Base-by-base conservation (phyloP, 92 coral and sea anemone species). In the Epizoanthus ramosus region DNA sequence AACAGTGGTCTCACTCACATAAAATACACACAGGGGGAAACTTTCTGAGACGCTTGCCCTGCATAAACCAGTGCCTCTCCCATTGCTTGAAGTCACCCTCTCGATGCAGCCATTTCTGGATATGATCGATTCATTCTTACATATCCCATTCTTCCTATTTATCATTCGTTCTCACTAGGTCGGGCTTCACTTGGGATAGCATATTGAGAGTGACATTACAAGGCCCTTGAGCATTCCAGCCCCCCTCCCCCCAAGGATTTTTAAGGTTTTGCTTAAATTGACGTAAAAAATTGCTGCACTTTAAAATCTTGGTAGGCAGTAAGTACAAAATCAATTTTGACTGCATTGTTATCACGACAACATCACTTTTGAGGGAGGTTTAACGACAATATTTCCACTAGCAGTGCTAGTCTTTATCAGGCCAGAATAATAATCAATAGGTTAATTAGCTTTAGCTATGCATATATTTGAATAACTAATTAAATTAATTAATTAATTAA, bases 141-240 rank as follows among this genome's bases (percentile, higher is more conserved):
- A 86, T 86, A 59, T 61, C 65, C 90, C 93, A 83, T 22, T 86
- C 88, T 79, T 86, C 90, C 93, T 90, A 90, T 61, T 83, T 61
- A 56, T 86, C 83, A 70, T 86, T 90, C 6, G 58, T 71, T 41
- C 88, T 80, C 23, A 87, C 86, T 7, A 90, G 80, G 57, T 90
- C 90, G 0, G 90, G 90, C 70, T 90, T 83, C 19, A 90, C 90
- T 53, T 82, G 88, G 15, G 90, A 88, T 52, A 83, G 79, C 45
- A 87, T 87, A 50, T 90, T 90, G 9, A 87, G 79, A 14, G 83
- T 81, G 90, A 25, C 79, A 86, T 79, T 28, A 87, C 88, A 25
- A 87, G 67, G 13, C 84, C 90, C 31, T 71, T 83, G 18, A 86
- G 57, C 84, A 79, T 87, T 58, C 57, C 65, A 9, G 52, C 91